Percentiles rank a stretch among this genome's conserved stretches.
Conservation (phyloP, 2,888 invertebrate genomes). For the Sinodicranocentrus sp. region DNA sequence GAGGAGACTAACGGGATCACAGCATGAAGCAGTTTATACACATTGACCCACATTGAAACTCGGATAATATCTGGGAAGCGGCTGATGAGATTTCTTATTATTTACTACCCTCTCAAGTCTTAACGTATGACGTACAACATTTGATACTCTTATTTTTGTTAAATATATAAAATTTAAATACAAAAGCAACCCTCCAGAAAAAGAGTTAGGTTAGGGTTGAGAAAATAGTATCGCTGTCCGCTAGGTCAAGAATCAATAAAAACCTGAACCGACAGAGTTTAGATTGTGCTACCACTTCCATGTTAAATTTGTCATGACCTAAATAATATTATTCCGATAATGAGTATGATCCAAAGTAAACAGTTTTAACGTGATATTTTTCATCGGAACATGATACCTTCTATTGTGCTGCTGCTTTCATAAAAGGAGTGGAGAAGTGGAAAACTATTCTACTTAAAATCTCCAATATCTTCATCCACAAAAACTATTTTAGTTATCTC, state of each 20-base stretch:
- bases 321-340: conserved; percentile 9
- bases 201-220: conserved; percentile 23
- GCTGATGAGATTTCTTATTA: no score
- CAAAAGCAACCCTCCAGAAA: no score
- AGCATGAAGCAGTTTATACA: not conserved
- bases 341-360: not conserved
- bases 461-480: no score
- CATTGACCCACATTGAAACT: conserved; percentile 17
- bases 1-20: conserved; percentile 7
- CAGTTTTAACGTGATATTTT: not conserved
- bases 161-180: no score
- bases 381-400: not conserved
- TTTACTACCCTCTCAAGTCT: no score
- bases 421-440: no score
- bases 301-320: conserved; percentile 10
- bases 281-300: not conserved
- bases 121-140: no score
- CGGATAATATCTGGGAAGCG: not conserved
- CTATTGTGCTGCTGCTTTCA: no score
- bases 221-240: not conserved
- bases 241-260: conserved; percentile 17
- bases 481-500: no score
- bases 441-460: no score
- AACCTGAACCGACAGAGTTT: not conserved
- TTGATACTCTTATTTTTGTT: no score